Percentiles rank a stretch among this genome's conserved stretches.
Evolutionary conservation across 2,797 vertebrate genomes (phyloP).

Genomic region (Petrocephalus schoutedeni): DNA sequence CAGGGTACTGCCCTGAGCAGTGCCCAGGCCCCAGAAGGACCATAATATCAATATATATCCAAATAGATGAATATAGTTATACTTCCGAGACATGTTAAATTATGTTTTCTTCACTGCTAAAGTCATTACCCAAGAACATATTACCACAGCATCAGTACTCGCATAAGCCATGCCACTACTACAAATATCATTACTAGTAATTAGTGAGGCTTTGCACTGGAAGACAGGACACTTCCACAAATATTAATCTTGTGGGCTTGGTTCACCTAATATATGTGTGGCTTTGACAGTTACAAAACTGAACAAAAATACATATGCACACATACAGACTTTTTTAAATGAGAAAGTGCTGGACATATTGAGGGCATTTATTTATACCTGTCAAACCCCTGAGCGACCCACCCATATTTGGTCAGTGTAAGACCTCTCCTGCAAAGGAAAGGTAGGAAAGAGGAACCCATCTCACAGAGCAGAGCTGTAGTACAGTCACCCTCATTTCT

Average conservation of each 20-base stretch:
- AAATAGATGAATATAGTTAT: neutral
- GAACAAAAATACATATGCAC: neutral
- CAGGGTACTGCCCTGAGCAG: neutral
- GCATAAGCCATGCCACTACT: neutral
- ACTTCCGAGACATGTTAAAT: neutral
- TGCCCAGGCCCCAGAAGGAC: neutral
- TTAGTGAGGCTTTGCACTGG: neutral
- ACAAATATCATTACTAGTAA: neutral
- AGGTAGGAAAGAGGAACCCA: neutral
- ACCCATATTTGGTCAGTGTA: constrained; percentile 9
- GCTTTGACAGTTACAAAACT: neutral
- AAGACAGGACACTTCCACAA: neutral
- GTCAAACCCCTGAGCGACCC: neutral
- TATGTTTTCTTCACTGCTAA: neutral
- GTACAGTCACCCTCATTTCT: too few relatives aligned
- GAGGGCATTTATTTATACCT: constrained; percentile 9
- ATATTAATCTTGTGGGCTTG: neutral
- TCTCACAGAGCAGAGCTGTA: neutral
- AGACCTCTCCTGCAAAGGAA: neutral
- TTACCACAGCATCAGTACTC: neutral
- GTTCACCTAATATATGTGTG: neutral
- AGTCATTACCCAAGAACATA: neutral
- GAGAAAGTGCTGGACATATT: neutral
- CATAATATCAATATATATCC: neutral
- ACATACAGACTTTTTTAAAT: neutral